Percentiles rank a stretch among this genome's conserved stretches.
Evolutionary conservation across 2,797 vertebrate genomes (phyloP).

Genomic region (Sternarchorhynchus goeldii): DNA sequence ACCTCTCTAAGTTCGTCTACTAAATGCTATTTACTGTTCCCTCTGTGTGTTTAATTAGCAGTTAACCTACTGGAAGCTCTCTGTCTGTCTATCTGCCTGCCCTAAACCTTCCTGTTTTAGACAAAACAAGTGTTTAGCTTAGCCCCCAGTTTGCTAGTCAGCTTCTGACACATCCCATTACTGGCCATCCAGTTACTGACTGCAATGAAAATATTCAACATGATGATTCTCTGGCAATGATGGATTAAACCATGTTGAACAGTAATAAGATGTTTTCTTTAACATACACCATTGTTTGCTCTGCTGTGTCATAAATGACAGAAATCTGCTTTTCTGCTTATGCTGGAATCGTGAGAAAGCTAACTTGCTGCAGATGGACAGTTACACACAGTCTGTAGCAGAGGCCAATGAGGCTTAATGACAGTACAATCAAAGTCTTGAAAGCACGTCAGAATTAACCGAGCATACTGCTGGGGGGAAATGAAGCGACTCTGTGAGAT

Average conservation of each 20-base stretch:
- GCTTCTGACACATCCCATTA: no score
- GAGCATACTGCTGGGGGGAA: conserved; percentile 7
- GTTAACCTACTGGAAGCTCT: neutral
- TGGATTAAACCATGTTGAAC: neutral
- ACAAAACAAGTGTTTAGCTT: neutral
- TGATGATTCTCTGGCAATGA: neutral
- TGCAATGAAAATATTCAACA: neutral
- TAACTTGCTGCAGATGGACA: conserved; percentile 8
- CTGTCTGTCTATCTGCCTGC: neutral
- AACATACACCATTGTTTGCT: conserved; percentile 10
- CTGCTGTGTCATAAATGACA: conserved; percentile 21
- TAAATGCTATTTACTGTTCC: conserved; percentile 27
- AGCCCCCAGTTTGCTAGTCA: neutral
- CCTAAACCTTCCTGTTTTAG: conserved; percentile 15
- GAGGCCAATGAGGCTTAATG: conserved; percentile 40
- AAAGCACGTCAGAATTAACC: conserved; percentile 33
- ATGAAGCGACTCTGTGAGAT: conserved; percentile 15
- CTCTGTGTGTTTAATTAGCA: conserved; percentile 19
- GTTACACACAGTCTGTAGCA: conserved; percentile 21
- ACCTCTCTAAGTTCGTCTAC: conserved; percentile 33
- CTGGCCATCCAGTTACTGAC: neutral
- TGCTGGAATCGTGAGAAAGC: neutral
- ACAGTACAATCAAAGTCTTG: conserved; percentile 41
- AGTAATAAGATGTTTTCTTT: conserved; percentile 5
- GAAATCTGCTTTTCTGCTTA: conserved; percentile 15